These are phyloP conservation scores for Drymonia ruficornis DNA, from an alignment of 2,888 invertebrate species.

Conservation along the genomic window DNA sequence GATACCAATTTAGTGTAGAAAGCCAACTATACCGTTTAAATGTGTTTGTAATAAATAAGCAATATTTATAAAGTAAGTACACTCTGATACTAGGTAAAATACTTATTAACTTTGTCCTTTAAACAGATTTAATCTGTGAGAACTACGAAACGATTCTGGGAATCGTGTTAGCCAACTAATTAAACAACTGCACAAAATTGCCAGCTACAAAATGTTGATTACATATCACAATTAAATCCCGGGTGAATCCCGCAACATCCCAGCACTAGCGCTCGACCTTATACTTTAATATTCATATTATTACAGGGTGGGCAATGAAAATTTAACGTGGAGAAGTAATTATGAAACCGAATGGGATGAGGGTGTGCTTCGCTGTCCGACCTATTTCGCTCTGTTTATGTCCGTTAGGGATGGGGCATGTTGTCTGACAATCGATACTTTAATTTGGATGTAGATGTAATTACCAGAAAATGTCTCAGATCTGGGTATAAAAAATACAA, in stretches of 20 bases:
- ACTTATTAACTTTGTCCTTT: too few species aligned
- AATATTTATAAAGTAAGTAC: too few species aligned
- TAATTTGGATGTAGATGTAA: neutral
- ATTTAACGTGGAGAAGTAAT: conserved; percentile 41
- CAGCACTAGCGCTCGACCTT: conserved; percentile 41
- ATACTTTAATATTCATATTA: conserved; percentile 47
- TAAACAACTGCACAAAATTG: neutral
- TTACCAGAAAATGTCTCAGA: too few species aligned
- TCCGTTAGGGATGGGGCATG: conserved; percentile 13
- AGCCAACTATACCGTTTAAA: too few species aligned
- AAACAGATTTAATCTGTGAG: too few species aligned
- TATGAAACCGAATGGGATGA: conserved; percentile 37
- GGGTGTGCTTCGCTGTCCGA: conserved; percentile 28
- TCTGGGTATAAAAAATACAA: too few species aligned
- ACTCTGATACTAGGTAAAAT: too few species aligned
- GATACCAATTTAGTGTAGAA: too few species aligned
- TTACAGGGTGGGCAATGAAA: conserved; percentile 42
- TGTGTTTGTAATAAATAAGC: too few species aligned
- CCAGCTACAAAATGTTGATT: neutral
- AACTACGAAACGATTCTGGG: too few species aligned
- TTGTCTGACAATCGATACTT: conserved; percentile 19
- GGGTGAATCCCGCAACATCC: neutral
- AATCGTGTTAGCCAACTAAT: neutral
- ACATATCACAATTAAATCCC: neutral
- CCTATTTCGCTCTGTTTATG: conserved; percentile 25